Base-by-base conservation (phyloP, 2,113 vertebrate species). In the Lepus americanus region DNA sequence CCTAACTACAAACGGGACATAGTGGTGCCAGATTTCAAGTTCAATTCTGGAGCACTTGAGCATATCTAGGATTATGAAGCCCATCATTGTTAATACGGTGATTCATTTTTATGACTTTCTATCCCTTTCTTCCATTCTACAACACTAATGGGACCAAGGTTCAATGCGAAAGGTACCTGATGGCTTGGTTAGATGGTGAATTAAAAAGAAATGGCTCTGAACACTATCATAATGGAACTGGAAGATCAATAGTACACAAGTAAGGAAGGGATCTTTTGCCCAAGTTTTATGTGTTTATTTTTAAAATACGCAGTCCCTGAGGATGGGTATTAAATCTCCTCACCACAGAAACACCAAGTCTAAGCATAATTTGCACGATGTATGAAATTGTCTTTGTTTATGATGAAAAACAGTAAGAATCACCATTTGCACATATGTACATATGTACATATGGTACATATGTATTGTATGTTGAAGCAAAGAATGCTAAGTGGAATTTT, bases 181-280 rank as follows among this genome's bases (percentile, higher is more conserved):
- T 73, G 55, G 9, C 9, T 66, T 63, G 76, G 6, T 93, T 66
- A 94, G 70, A 89, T 59, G 36, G 36, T 73, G 20, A 84, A 70
- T 90, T 81, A 70, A 3, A 73, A 73, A 23, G 6, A 88, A 94
- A 85, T 72, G 20, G 22, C 31, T 27, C 11, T 55, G 1, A 70
- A 51, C 53, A 88, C 55, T 77, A 87, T 63, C 14, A 88, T 77
- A 89, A 95, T 87, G 29, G 70, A 80, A 33, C 8, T 84, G 16
- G 13, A 39, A 66, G 53, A 87, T 94, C 17, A 27, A 67, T 79
- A 63, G 23, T 22, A 77, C 19, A 33, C 53, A 29, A 74, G 83
- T 55, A 83, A 94, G 23, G 10, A 87, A 73, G 29, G 5, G 0
- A 27, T 29, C 14, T 51, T 72, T 81, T 53, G 49, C 9, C 8